Conservation (phyloP, 2,888 invertebrate species). For the Stenolophus ochropezus region DNA sequence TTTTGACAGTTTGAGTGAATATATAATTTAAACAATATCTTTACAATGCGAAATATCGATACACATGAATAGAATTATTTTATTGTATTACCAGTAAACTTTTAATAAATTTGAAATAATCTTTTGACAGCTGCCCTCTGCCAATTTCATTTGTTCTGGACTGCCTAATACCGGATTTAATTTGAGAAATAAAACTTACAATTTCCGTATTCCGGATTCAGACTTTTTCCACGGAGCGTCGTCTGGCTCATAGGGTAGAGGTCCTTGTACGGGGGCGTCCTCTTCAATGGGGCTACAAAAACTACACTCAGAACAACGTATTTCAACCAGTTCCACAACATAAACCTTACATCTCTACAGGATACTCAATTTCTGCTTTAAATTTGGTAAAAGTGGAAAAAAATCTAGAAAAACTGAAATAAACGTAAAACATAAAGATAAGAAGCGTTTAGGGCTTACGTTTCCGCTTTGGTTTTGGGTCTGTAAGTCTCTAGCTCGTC, state of each 20-base stretch:
- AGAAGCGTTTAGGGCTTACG: conserved; percentile 69
- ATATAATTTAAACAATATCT: too few relatives aligned
- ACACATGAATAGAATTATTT: too few relatives aligned
- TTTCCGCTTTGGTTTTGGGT: conserved; percentile 75
- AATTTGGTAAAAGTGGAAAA: background rate
- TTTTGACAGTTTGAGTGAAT: too few relatives aligned
- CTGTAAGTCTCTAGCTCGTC: conserved; percentile 89
- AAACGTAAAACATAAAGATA: background rate
- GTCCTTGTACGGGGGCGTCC: conserved; percentile 96
- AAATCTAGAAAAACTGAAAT: background rate
- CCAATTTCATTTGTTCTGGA: too few relatives aligned
- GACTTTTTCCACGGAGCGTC: conserved; percentile 96
- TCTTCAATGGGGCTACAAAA: conserved; percentile 77
- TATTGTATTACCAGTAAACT: too few relatives aligned
- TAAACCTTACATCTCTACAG: background rate
- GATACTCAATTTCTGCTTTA: background rate
- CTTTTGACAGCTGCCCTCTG: too few relatives aligned
- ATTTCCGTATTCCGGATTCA: conserved; percentile 92
- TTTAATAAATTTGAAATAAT: too few relatives aligned
- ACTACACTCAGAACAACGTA: background rate
- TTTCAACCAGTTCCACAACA: too few relatives aligned
- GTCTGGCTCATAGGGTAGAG: conserved; percentile 96
- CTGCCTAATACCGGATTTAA: too few relatives aligned
- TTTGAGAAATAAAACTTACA: too few relatives aligned
- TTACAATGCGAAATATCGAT: too few relatives aligned